phyloP scores from a whole-genome alignment of 2,797 vertebrate genomes.

The Alcedo quadribrachys region DNA sequence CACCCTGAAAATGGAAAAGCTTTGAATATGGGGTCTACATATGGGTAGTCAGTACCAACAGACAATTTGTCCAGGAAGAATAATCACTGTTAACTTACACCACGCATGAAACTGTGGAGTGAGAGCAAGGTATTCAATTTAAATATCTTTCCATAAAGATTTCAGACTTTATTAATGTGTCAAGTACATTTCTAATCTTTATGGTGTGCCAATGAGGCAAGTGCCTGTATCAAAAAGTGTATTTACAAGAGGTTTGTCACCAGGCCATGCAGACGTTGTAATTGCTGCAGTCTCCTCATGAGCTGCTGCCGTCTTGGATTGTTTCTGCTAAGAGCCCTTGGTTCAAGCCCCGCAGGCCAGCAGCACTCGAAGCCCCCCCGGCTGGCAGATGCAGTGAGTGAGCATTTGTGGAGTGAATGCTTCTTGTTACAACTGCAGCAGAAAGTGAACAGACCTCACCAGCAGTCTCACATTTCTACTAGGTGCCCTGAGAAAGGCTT shows the following conservation, averaged over 20 bases:
- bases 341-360: not conserved
- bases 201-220: not conserved
- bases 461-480: not conserved
- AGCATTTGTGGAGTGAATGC: not conserved
- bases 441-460: not conserved
- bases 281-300: not conserved
- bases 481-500: not conserved
- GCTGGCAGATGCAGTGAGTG: not conserved
- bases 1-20: not conserved
- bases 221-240: not conserved
- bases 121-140: not conserved
- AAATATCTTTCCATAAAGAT: not conserved
- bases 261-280: fast-evolving
- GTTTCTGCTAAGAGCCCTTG: not conserved
- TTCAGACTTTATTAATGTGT: not conserved
- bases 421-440: not conserved
- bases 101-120: not conserved
- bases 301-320: not conserved
- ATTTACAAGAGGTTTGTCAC: not conserved
- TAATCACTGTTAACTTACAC: not conserved
- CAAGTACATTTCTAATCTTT: not conserved
- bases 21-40: not conserved
- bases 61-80: not conserved
- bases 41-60: not conserved
- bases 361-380: not conserved